phyloP scores from a whole-genome alignment of 2,113 vertebrate genomes.

The Sander lucioperca region DNA sequence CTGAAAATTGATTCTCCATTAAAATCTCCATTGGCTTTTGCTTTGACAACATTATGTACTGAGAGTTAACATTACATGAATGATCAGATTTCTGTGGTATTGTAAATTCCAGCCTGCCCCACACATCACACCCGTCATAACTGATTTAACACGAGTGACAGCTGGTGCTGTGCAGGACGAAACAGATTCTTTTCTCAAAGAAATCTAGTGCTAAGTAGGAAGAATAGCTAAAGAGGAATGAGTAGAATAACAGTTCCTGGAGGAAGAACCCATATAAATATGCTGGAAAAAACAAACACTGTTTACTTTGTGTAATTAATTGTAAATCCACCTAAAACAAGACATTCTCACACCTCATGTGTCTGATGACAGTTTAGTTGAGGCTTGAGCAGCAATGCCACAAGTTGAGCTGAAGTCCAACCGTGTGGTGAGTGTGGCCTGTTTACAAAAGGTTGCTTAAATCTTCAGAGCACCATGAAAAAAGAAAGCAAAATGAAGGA shows the following conservation, averaged over 20 bases:
- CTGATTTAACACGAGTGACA: too few relatives aligned
- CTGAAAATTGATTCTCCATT: not conserved
- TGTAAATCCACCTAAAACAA: not conserved
- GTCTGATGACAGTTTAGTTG: not conserved
- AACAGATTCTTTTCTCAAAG: not conserved
- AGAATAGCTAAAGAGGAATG: not conserved
- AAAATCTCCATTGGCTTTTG: not conserved
- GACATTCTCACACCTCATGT: conserved; percentile 15
- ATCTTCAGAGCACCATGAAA: not conserved
- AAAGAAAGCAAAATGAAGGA: not conserved
- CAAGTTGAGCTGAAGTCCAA: conserved; percentile 37
- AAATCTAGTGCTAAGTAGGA: not conserved
- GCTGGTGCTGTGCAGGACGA: not conserved
- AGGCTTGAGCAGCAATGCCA: conserved; percentile 37
- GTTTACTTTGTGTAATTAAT: not conserved
- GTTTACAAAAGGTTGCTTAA: conserved; percentile 1
- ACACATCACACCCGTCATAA: too few relatives aligned
- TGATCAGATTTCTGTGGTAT: not conserved
- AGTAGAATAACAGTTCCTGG: not conserved
- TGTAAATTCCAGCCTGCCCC: too few relatives aligned
- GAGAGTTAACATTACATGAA: not conserved
- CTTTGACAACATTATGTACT: not conserved
- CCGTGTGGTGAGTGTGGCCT: conserved; percentile 27
- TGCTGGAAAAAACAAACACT: not conserved
- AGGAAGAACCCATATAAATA: not conserved